phyloP scores from a whole-genome alignment of 2,113 vertebrate species.

The Pithys albifrons region DNA sequence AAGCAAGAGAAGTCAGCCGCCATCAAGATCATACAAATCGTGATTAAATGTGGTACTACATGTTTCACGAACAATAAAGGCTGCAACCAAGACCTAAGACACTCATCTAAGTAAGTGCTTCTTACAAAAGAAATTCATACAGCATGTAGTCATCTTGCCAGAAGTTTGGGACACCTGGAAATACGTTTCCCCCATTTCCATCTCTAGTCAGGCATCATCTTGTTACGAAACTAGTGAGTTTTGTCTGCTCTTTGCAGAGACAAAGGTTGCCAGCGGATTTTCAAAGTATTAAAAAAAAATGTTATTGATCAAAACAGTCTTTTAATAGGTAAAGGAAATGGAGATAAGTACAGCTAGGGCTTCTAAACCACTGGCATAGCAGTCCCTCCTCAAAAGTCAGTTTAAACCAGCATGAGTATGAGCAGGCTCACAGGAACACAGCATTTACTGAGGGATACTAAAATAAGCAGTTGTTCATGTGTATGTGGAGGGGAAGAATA shows the following conservation, averaged over 20 bases:
- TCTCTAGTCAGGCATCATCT: background rate
- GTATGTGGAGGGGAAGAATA: background rate
- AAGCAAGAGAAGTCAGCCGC: background rate
- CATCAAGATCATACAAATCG: background rate
- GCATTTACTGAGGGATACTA: background rate
- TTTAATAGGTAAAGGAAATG: background rate
- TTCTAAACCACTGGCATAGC: background rate
- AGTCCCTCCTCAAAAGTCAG: background rate
- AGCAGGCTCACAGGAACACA: background rate
- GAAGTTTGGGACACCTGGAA: conserved; percentile 6
- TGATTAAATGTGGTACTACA: background rate
- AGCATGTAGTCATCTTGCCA: background rate
- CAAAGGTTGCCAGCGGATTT: background rate
- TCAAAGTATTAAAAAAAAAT: background rate
- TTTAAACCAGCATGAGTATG: background rate
- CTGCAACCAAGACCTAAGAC: background rate
- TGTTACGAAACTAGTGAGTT: background rate
- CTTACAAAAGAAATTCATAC: background rate
- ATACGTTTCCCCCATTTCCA: background rate
- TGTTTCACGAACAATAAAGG: background rate
- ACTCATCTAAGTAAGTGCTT: background rate
- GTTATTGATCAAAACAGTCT: background rate
- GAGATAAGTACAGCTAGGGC: background rate
- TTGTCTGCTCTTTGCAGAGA: background rate
- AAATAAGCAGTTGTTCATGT: background rate